Percentiles rank a stretch among this genome's conserved stretches.
Conservation (phyloP, 2,797 vertebrate genomes). For the Hoplostethus atlanticus region DNA sequence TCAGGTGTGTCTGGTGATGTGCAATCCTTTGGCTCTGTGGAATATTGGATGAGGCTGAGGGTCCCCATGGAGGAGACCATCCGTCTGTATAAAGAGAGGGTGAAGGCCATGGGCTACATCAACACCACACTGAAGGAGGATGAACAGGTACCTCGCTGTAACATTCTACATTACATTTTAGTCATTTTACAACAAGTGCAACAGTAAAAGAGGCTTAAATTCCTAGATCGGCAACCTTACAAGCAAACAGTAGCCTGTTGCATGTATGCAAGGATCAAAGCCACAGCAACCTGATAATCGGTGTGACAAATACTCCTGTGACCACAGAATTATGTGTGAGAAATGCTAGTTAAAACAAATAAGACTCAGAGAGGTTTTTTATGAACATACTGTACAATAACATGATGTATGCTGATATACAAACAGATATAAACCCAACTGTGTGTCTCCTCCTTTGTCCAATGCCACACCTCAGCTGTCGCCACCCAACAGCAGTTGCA, state of each 20-base stretch:
- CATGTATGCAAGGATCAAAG: not conserved
- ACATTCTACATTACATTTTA: not conserved
- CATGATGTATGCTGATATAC: not conserved
- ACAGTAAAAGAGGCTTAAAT: not conserved
- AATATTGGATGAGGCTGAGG: constrained; percentile 90
- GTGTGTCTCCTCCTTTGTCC: not conserved
- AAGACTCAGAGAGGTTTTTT: not conserved
- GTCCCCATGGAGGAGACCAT: constrained; percentile 89
- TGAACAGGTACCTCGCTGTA: constrained; percentile 46
- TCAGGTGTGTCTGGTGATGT: constrained; percentile 67
- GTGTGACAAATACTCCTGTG: not conserved
- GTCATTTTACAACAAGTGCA: not conserved
- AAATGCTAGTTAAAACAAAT: not conserved
- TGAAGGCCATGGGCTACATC: constrained; percentile 84
- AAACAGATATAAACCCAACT: no score
- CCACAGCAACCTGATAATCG: not conserved
- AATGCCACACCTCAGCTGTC: constrained; percentile 19
- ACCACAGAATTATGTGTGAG: not conserved
- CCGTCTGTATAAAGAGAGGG: constrained; percentile 84
- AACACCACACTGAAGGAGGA: constrained; percentile 23
- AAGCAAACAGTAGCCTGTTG: no score
- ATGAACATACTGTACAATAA: no score
- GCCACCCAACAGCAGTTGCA: constrained; percentile 74
- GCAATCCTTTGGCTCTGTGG: constrained; percentile 75
- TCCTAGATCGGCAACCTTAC: not conserved